Base-by-base conservation (phyloP, 2,888 invertebrate genomes). In the Oscheius sp. region DNA sequence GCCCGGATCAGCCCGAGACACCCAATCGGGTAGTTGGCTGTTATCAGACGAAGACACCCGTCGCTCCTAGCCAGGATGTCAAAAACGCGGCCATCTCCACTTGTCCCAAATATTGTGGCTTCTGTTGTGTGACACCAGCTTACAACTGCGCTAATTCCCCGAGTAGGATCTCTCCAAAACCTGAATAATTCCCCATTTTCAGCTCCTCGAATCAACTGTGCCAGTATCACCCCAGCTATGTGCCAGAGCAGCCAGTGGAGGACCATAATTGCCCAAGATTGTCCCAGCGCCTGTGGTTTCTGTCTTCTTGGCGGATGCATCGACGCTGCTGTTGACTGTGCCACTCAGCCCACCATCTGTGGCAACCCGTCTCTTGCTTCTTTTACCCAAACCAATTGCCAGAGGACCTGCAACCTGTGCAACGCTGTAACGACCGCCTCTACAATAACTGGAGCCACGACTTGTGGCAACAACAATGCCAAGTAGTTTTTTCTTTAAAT, bases 301-400 rank as follows among this genome's bases (percentile, higher is more conserved):
- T 64, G 64, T 49, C 16, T 23, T 21, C 43, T 35, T 7, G 69
- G 69, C 56, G 69, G 69, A 1, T 69, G 69, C 25, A 45, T 69
- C 35, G 69, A 69, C 23, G 58, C 43, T 16, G 69, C 69, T 41
- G 13, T 35, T 25, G 69, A 58, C 25, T 69, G 69, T 13, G n/a
- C 41, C 23, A 41, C 25, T 16, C 29, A 69, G 13, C 69, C 69
- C 13, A 56, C 58, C n/a, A 69, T 69, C 25, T 69, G 69, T 41
- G 29, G 58, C 1, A 23, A 27, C 13, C 25, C 21, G 29, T 21
- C 58, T 2, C 27, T 58, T 18, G 58, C 27, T 2, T 25, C 58
- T 13, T 59, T 59, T n/a, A 35, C 35, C 16, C 35, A 29, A 0
- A 27, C 58, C 58, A 58, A 58, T 13, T 58, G 58, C 29, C 58